phyloP scores from a whole-genome alignment of 2,888 invertebrate species.

The Brachypalpus laphriformis region DNA sequence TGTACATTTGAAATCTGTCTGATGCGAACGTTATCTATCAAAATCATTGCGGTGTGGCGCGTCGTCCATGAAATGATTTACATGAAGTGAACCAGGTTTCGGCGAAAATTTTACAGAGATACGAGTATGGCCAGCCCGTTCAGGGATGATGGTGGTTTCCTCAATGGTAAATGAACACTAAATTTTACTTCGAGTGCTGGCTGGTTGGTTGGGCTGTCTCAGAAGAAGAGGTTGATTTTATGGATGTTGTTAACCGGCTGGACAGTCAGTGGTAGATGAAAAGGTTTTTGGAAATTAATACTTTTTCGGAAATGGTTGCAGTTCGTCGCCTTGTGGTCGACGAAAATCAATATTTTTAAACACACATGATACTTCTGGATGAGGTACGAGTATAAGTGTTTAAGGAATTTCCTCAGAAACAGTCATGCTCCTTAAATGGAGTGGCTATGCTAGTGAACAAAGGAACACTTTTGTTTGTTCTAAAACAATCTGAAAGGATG shows the following conservation, averaged over 20 bases:
- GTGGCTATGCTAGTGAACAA: not conserved
- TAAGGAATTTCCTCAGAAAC: not conserved
- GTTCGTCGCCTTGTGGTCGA: not conserved
- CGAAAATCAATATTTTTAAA: not conserved
- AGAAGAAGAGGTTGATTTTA: not conserved
- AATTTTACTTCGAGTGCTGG: constrained; percentile 22
- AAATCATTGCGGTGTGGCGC: constrained; percentile 6
- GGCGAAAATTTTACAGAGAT: not conserved
- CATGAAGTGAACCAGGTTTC: constrained; percentile 13
- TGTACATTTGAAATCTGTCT: not conserved
- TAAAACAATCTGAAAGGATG: no score
- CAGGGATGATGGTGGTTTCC: constrained; percentile 13
- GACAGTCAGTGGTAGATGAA: not conserved
- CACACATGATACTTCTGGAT: not conserved
- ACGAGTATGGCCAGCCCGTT: not conserved
- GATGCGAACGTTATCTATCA: not conserved
- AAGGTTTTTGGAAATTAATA: not conserved
- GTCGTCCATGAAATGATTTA: not conserved
- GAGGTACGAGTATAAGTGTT: not conserved
- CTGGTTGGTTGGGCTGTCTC: not conserved
- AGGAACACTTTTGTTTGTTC: no score
- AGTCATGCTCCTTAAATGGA: not conserved
- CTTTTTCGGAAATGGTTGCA: not conserved
- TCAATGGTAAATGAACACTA: constrained; percentile 23
- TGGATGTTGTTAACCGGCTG: not conserved